Percentiles rank a stretch among this genome's conserved stretches.
Evolutionary conservation across 2,113 vertebrate genomes (phyloP).

Genomic region (Dasyprocta punctata): DNA sequence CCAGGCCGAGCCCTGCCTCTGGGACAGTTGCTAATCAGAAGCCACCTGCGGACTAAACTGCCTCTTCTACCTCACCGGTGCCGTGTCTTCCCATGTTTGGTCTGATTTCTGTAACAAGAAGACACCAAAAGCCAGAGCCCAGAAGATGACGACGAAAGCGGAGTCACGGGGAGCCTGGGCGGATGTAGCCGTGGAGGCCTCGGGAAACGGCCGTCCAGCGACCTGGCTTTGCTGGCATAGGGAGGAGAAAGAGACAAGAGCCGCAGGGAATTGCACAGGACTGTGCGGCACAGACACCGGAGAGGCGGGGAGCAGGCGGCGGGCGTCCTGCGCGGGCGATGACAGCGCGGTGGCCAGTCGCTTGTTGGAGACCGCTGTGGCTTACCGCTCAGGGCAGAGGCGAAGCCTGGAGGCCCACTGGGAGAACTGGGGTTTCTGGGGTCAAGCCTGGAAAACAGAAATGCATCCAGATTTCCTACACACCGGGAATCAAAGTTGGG

Average conservation of each 20-base stretch:
- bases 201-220: not conserved
- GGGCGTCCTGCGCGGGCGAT: not conserved
- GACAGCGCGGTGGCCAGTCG: too few relatives aligned
- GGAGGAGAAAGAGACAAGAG: not conserved
- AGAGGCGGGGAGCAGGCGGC: not conserved
- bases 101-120: too few relatives aligned
- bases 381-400: not conserved
- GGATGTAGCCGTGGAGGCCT: rapidly evolving
- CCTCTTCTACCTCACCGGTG: too few relatives aligned
- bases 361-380: too few relatives aligned
- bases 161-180: too few relatives aligned
- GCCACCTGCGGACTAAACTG: too few relatives aligned
- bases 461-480: not conserved
- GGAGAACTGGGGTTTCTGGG: not conserved
- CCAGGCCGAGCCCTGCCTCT: too few relatives aligned
- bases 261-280: not conserved
- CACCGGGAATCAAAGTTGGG: not conserved
- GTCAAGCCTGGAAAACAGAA: constrained; percentile 1
- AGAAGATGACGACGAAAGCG: not conserved
- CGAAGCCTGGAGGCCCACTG: not conserved
- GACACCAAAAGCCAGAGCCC: not conserved
- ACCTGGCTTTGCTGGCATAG: rapidly evolving
- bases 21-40: too few relatives aligned
- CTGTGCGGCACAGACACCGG: not conserved
- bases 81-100: too few relatives aligned